phyloP scores from a whole-genome alignment of 2,797 vertebrate species.

The Squalus acanthias region DNA sequence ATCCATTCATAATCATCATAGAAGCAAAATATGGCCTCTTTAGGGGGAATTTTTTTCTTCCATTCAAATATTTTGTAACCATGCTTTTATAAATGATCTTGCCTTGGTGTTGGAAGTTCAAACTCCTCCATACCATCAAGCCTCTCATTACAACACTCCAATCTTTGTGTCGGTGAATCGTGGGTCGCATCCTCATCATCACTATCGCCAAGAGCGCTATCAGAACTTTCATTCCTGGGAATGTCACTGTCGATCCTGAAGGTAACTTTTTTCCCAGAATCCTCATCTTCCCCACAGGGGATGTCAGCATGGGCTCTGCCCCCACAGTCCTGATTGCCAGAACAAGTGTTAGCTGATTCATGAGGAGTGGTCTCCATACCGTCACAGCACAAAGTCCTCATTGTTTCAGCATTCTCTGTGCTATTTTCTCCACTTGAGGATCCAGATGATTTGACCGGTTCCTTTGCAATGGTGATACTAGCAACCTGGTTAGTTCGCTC shows the following conservation, averaged over 20 bases:
- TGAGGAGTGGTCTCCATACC: slow-evolving; percentile 39
- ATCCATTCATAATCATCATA: neutral
- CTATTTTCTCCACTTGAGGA: neutral
- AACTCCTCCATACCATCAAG: slow-evolving; percentile 55
- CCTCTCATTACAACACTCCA: slow-evolving; percentile 39
- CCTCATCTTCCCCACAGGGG: slow-evolving; percentile 52
- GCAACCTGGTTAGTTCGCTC: neutral
- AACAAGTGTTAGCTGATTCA: slow-evolving; percentile 40
- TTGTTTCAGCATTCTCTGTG: neutral
- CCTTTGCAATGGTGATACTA: neutral
- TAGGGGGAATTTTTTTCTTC: neutral
- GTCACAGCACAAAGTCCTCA: slow-evolving; percentile 41
- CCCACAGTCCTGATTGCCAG: slow-evolving; percentile 44
- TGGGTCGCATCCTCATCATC: slow-evolving; percentile 57
- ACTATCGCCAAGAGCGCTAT: slow-evolving; percentile 74
- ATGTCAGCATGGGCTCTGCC: slow-evolving; percentile 47
- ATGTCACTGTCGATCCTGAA: slow-evolving; percentile 59
- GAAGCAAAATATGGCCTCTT: neutral
- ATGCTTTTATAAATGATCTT: slow-evolving; percentile 37
- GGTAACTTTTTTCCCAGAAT: slow-evolving; percentile 42
- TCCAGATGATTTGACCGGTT: neutral
- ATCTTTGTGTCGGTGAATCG: slow-evolving; percentile 36
- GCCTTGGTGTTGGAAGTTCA: slow-evolving; percentile 74
- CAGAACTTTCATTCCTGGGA: slow-evolving; percentile 69
- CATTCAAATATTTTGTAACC: neutral